phyloP scores from a whole-genome alignment of 2,797 vertebrate species.

The Pipistrellus nathusii region DNA sequence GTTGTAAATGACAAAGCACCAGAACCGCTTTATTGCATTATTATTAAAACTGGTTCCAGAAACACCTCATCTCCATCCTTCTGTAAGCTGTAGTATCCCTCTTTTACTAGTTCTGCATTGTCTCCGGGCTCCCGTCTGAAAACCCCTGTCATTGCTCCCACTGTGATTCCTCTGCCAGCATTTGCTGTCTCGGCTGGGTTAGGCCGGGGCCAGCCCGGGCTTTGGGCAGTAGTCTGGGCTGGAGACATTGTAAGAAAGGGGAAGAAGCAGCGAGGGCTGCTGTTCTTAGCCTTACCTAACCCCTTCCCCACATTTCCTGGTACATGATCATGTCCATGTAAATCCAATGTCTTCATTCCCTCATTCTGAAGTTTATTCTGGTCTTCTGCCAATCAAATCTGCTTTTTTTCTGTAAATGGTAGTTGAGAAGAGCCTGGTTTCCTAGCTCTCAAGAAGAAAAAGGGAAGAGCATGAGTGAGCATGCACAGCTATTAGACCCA shows the following conservation, averaged over 20 bases:
- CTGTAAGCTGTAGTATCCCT: not conserved
- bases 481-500: not conserved
- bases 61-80: not conserved
- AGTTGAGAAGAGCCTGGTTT: not conserved
- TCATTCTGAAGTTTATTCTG: not conserved
- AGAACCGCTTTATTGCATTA: not conserved
- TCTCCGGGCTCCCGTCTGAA: not conserved
- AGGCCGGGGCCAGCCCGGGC: not conserved
- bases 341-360: not conserved
- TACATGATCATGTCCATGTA: rapidly evolving
- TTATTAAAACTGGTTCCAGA: not conserved
- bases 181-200: not conserved
- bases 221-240: not conserved
- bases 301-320: not conserved
- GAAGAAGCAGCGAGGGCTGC: not conserved
- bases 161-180: not conserved
- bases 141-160: not conserved
- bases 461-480: not conserved
- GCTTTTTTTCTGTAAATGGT: not conserved
- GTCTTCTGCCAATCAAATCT: not conserved
- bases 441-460: not conserved
- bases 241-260: not conserved
- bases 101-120: not conserved
- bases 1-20: not conserved
- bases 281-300: not conserved